phyloP scores from a whole-genome alignment of 2,888 invertebrate species.

The Cerceris rybyensis region DNA sequence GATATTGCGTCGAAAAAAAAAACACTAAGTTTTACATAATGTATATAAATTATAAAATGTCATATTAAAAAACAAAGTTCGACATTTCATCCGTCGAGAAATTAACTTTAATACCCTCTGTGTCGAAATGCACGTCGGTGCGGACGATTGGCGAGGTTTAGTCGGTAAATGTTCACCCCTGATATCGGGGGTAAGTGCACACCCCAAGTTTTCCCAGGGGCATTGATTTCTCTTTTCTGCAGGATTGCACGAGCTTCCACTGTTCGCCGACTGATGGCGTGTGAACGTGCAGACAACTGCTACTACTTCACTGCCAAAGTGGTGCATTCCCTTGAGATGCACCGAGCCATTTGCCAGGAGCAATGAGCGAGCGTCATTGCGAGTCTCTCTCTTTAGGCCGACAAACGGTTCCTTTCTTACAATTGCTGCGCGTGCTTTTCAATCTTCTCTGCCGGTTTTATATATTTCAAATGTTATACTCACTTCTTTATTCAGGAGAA shows the following conservation, averaged over 20 bases:
- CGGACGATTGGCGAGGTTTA: constrained; percentile 12
- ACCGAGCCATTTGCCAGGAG: constrained; percentile 24
- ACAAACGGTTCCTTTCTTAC: constrained; percentile 3
- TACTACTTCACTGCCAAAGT: constrained; percentile 31
- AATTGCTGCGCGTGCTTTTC: constrained; percentile 6
- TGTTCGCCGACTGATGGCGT: constrained; percentile 60
- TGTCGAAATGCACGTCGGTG: constrained; percentile 8
- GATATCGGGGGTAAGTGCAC: constrained; percentile 3
- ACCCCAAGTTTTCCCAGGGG: constrained; percentile 50
- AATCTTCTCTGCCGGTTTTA: constrained; percentile 7
- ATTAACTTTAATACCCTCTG: constrained; percentile 2
- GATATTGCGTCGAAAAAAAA: background rate
- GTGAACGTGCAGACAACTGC: constrained; percentile 20
- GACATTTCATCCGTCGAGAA: background rate
- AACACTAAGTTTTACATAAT: background rate
- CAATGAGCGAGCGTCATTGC: constrained; percentile 16
- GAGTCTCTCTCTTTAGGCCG: constrained; percentile 5
- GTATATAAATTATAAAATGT: background rate
- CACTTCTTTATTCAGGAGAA: background rate
- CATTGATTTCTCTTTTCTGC: constrained; percentile 51
- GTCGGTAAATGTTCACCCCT: constrained; percentile 58
- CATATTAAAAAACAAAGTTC: background rate
- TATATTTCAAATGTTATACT: background rate
- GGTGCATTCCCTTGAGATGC: constrained; percentile 12
- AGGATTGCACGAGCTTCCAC: constrained; percentile 46